These are phyloP conservation scores for Tanypteryx hageni DNA, from an alignment of 2,888 invertebrate genomes.

Conservation along the genomic window DNA sequence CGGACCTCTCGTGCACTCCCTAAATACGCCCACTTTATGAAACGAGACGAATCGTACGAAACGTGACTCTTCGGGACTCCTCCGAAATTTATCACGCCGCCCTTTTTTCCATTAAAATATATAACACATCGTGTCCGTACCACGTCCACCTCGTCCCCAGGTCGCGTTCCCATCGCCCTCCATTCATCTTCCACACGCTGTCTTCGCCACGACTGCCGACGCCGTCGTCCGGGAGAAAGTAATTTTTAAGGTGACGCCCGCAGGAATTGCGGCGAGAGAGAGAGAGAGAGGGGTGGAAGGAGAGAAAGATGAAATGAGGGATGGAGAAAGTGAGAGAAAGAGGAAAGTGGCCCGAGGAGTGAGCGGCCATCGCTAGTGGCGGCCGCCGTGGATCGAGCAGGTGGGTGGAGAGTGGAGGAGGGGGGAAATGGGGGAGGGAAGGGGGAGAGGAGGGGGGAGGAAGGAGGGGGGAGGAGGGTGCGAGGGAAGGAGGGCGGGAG, in stretches of 20 bases:
- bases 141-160: conserved; percentile 6
- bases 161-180: background rate
- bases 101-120: conserved; percentile 8
- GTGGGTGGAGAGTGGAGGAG: too few relatives aligned
- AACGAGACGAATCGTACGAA: too few relatives aligned
- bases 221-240: background rate
- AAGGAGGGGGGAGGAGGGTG: background rate
- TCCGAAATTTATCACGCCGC: background rate
- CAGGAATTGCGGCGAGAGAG: background rate
- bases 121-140: background rate
- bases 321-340: background rate
- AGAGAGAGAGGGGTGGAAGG: background rate
- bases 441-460: too few relatives aligned
- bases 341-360: background rate
- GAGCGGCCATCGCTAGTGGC: too few relatives aligned
- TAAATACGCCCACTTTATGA: too few relatives aligned
- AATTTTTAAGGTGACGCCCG: conserved; percentile 32
- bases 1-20: too few relatives aligned
- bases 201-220: conserved; percentile 27
- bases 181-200: conserved; percentile 40
- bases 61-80: too few relatives aligned
- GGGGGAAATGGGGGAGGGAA: too few relatives aligned
- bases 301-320: background rate
- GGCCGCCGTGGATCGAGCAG: too few relatives aligned
- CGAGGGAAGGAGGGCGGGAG: background rate